These are phyloP conservation scores for Aleiodes alternator DNA, from an alignment of 2,888 invertebrate genomes.

Conservation along the genomic window DNA sequence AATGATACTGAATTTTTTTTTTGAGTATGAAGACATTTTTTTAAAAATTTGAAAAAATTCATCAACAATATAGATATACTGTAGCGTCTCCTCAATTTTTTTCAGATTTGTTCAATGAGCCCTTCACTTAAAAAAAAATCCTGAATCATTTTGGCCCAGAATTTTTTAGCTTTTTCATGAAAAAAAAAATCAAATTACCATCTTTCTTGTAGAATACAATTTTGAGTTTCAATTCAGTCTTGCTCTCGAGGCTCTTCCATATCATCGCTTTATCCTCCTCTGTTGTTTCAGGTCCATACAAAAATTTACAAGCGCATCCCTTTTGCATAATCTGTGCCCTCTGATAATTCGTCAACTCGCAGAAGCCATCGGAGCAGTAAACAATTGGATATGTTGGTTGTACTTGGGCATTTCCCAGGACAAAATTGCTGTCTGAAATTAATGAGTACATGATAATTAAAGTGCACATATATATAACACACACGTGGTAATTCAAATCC, in stretches of 20 bases:
- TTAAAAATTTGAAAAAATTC: not conserved
- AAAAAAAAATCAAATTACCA: constrained; percentile 77
- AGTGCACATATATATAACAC: too few relatives aligned
- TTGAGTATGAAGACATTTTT: constrained; percentile 10
- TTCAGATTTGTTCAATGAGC: too few relatives aligned
- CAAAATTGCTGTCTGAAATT: constrained; percentile 94
- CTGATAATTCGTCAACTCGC: constrained; percentile 95
- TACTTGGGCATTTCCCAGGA: constrained; percentile 96
- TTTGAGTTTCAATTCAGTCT: constrained; percentile 94
- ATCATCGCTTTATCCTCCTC: constrained; percentile 93
- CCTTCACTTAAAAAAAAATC: too few relatives aligned
- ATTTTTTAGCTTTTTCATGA: too few relatives aligned
- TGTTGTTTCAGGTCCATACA: constrained; percentile 93
- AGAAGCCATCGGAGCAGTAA: constrained; percentile 97
- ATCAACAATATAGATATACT: too few relatives aligned
- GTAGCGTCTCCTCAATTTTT: too few relatives aligned
- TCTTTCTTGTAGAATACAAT: constrained; percentile 96
- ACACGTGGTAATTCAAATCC: constrained; percentile 12
- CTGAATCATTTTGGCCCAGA: not conserved
- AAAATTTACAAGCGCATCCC: constrained; percentile 95
- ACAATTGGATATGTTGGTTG: constrained; percentile 92
- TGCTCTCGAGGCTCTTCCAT: constrained; percentile 91
- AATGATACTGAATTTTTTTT: too few relatives aligned
- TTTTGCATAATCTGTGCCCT: constrained; percentile 98
- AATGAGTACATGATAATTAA: not conserved